Conservation (phyloP, 2,113 vertebrate species). For the Uropsilus gracilis region DNA sequence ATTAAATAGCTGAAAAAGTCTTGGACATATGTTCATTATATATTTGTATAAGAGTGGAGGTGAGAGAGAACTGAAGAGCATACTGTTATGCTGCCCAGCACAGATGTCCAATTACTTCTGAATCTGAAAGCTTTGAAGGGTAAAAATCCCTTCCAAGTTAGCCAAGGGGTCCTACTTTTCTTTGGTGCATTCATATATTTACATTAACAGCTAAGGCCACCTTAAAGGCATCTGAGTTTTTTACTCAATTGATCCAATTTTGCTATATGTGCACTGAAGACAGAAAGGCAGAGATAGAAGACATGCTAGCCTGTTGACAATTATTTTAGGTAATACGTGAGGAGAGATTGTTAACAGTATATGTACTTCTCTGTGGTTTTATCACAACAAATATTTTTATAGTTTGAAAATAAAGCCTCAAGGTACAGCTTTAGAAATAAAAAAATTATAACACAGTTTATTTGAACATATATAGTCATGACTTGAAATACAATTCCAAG, state of each 20-base stretch:
- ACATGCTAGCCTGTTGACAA: not conserved
- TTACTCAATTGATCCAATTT: not conserved
- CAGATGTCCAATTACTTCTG: not conserved
- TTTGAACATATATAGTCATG: conserved; percentile 29
- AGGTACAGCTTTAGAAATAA: not conserved
- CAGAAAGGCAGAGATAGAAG: not conserved
- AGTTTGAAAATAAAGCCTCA: not conserved
- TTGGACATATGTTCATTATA: not conserved
- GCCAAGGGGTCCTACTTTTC: not conserved
- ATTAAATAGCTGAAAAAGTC: conserved; percentile 8
- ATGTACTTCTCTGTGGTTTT: not conserved
- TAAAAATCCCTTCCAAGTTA: not conserved
- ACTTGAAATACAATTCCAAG: not conserved
- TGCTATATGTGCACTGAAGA: not conserved
- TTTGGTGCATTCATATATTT: not conserved
- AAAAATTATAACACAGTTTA: conserved; percentile 14
- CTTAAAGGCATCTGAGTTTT: not conserved
- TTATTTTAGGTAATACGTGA: not conserved
- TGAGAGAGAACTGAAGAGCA: not conserved
- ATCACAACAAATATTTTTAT: not conserved
- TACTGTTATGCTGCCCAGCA: too few species aligned
- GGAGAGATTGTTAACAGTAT: not conserved
- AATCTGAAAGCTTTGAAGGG: not conserved
- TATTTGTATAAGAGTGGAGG: not conserved
- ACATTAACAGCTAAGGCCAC: not conserved